Evolutionary conservation across 2,797 vertebrate species (phyloP).

Genomic region (Rhinichthys osculus): DNA sequence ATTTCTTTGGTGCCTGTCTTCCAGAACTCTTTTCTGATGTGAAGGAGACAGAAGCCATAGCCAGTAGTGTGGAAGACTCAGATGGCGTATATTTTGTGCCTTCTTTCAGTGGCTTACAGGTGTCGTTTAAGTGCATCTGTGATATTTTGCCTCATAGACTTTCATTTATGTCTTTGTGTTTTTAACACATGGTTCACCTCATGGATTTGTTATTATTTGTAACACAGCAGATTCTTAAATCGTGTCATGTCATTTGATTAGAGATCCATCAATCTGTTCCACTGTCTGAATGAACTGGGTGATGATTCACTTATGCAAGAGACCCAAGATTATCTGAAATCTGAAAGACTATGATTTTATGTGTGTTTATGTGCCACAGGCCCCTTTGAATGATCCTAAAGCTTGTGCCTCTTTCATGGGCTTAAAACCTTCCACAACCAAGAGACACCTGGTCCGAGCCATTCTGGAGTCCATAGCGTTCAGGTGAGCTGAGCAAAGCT

Average conservation of each 20-base stretch:
- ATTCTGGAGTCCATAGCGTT: constrained; percentile 94
- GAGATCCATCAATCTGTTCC: constrained; percentile 30
- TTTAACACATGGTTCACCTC: constrained; percentile 44
- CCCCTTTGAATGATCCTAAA: constrained; percentile 88
- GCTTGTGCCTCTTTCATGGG: constrained; percentile 93
- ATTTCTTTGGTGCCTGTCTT: background rate
- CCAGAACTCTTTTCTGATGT: constrained; percentile 90
- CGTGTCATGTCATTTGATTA: constrained; percentile 60
- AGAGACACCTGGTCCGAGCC: constrained; percentile 90
- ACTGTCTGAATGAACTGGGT: background rate
- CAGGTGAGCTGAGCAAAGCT: constrained; percentile 76
- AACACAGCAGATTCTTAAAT: background rate
- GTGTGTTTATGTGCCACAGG: constrained; percentile 77
- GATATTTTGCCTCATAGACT: background rate
- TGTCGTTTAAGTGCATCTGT: constrained; percentile 64
- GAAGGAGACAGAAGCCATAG: constrained; percentile 87
- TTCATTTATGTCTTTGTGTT: background rate
- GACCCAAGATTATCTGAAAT: background rate
- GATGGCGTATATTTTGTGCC: constrained; percentile 96
- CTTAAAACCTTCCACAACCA: constrained; percentile 90
- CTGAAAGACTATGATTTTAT: constrained; percentile 39
- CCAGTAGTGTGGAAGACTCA: constrained; percentile 84
- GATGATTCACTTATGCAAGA: background rate
- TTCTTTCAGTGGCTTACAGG: constrained; percentile 93
- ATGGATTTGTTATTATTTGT: background rate